Evolutionary conservation across 2,797 vertebrate species (phyloP).

Genomic region (Spinus pinus): DNA sequence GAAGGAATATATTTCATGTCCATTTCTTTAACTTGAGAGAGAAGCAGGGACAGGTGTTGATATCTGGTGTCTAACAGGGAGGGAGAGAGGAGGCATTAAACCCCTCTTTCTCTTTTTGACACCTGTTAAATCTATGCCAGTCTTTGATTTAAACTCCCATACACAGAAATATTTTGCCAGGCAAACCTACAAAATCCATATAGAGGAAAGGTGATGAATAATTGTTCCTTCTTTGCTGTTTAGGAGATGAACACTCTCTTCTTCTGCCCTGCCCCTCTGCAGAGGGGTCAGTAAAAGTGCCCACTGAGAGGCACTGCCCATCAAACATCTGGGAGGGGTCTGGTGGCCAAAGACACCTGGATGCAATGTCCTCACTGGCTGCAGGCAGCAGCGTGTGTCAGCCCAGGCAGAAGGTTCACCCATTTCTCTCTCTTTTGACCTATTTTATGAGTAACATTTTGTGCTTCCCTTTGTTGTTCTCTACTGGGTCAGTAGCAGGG

Average conservation of each 20-base stretch:
- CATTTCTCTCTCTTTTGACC: neutral
- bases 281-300: neutral
- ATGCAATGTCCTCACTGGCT: fast-evolving
- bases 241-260: neutral
- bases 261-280: neutral
- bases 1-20: neutral
- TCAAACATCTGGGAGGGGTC: neutral
- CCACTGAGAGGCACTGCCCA: neutral
- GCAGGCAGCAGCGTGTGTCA: fast-evolving
- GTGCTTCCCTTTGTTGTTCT: neutral
- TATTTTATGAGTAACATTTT: neutral
- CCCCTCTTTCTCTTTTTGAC: neutral
- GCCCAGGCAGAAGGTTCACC: neutral
- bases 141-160: neutral
- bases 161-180: neutral
- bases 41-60: neutral
- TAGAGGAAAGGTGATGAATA: neutral
- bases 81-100: neutral
- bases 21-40: neutral
- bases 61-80: neutral
- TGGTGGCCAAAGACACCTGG: neutral
- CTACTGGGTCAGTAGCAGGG: neutral
- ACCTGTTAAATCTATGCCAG: neutral
- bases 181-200: neutral
- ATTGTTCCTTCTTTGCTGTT: neutral